Percentiles rank a stretch among this genome's conserved stretches.
Conservation (phyloP, 2,797 vertebrate genomes). For the Octomys mimax region DNA sequence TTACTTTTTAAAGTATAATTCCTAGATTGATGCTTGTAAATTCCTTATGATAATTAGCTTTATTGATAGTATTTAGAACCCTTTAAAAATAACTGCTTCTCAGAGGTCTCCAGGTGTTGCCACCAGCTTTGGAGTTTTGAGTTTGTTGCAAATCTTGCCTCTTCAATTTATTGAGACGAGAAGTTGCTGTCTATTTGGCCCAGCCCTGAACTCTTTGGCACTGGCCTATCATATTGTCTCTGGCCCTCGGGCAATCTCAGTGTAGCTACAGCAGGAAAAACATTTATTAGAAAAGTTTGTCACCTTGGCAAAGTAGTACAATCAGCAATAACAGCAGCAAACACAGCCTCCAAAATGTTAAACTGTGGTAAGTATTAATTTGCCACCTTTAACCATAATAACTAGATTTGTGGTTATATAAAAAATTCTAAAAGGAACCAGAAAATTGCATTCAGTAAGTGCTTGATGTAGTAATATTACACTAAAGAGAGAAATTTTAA, state of each 20-base stretch:
- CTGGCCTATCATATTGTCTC: neutral
- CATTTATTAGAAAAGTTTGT: neutral
- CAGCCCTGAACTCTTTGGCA: too few species aligned
- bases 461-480: neutral
- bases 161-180: neutral
- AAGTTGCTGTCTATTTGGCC: neutral
- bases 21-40: neutral
- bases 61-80: neutral
- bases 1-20: neutral
- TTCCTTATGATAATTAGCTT: neutral
- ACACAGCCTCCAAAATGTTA: neutral
- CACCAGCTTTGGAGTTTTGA: neutral
- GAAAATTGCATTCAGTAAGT: neutral
- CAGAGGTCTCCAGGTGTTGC: neutral
- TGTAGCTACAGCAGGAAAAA: neutral
- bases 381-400: neutral
- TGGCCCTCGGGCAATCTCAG: neutral
- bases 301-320: neutral
- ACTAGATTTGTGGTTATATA: neutral
- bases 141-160: neutral
- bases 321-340: neutral
- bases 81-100: neutral
- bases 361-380: neutral
- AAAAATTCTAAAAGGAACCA: neutral
- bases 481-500: neutral